Base-by-base conservation (phyloP, 2,113 vertebrate species). In the Pluvialis apricaria region DNA sequence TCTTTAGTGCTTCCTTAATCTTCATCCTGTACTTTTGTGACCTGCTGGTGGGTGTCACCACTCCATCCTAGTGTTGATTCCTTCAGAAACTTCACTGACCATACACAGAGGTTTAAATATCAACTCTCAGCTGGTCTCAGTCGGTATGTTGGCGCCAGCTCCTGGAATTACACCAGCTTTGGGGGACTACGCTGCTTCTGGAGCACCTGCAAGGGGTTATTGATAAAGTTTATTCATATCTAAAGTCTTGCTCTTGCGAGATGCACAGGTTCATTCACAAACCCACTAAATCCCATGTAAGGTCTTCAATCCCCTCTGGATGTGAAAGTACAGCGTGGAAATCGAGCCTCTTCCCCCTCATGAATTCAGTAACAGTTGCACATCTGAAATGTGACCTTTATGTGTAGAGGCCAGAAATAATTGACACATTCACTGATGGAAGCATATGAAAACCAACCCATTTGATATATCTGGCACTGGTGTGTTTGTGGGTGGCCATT, bases 401-500 rank as follows among this genome's bases (percentile, higher is more conserved):
- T 55, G 34, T 2, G 3, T 20, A 49, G 29, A 28, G 76, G 25
- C 29, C 25, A 54, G 49, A 65, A 81, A 77, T 52, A 87, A 68
- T 34, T 75, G 47, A 60, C 49, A 36, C 7, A 40, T 42, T 88
- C 40, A 32, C 17, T 44, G 32, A 16, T 42, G 66, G 19, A 65
- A 88, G 92, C 4, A 1, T 31, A 54, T 10, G 31, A 45, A 87
- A 86, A 70, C 7, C 29, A 90, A 54, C 8, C 5, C 26, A 19
- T 75, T 79, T 85, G 22, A 42, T 65, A 6, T 38, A 32, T 42
- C 36, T 76, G 40, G 28, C 10, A 36, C 52, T 66, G 11, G 28
- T 32, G 34, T 78, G 34, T 78, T 91, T 94, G 52, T 88, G 62
- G 84, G 82, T 95, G 80, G 88, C 70, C 71, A 68, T 96, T 94